phyloP scores from a whole-genome alignment of 2,888 invertebrate genomes.

The Stegophylla sp. region DNA sequence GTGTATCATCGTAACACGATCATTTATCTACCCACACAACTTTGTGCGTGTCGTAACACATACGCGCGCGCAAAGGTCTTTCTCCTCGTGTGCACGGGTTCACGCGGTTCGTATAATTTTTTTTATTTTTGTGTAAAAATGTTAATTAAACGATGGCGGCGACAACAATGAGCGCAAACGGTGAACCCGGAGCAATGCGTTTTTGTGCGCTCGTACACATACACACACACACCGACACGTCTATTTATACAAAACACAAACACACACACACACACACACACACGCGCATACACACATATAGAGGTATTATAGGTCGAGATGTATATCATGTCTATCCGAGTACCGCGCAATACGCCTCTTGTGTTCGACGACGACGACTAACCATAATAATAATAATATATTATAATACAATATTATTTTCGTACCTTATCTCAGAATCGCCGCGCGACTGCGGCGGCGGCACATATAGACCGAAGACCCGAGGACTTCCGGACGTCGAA shows the following conservation, averaged over 20 bases:
- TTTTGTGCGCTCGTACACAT: not conserved
- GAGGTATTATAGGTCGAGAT: no score
- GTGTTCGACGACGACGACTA: not conserved
- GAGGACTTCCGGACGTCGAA: slow-evolving; percentile 53
- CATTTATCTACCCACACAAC: no score
- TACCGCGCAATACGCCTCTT: not conserved
- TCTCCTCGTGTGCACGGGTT: no score
- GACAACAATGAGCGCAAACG: not conserved
- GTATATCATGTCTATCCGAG: not conserved
- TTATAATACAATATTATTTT: no score
- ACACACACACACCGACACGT: no score
- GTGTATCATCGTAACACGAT: no score
- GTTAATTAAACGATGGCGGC: not conserved
- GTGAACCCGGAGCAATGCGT: not conserved
- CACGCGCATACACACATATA: no score
- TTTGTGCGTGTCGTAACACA: not conserved
- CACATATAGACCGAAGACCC: not conserved
- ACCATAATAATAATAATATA: no score
- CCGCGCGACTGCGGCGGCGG: not conserved
- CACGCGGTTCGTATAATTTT: no score
- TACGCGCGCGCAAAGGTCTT: not conserved
- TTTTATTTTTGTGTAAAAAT: no score
- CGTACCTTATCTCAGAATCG: slow-evolving; percentile 40
- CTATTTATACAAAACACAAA: not conserved
- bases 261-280: not conserved